phyloP scores from a whole-genome alignment of 1,140 invertebrate genomes.

The Drosophila nigromelanica region DNA sequence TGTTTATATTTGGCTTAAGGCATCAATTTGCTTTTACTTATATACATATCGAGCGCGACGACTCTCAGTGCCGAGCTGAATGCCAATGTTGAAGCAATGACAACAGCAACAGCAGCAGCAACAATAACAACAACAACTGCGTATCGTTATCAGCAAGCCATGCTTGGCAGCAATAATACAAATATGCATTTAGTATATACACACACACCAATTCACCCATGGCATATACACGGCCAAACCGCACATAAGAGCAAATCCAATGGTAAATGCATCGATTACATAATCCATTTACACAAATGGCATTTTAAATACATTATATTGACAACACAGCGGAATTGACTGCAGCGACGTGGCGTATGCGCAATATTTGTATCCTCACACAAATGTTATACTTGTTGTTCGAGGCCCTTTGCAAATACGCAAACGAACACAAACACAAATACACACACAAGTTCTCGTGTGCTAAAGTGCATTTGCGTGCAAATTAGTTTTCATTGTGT shows the following conservation, averaged over 20 bases:
- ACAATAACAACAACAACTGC: conserved; percentile 24
- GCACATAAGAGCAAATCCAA: conserved; percentile 47
- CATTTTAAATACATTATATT: conserved; percentile 82
- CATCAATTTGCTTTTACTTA: conserved; percentile 76
- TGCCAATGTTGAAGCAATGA: conserved; percentile 41
- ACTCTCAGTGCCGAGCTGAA: conserved; percentile 27
- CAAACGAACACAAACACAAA: conserved; percentile 12
- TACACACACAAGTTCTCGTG: conserved; percentile 3
- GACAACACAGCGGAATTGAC: conserved; percentile 58
- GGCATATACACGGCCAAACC: conserved; percentile 1
- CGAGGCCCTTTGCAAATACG: conserved; percentile 39
- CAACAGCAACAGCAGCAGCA: conserved; percentile 1
- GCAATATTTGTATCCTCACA: conserved; percentile 50
- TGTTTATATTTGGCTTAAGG: conserved; percentile 81
- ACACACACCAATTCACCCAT: conserved; percentile 9
- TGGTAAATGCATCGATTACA: conserved; percentile 76
- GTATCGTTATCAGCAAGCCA: conserved; percentile 68
- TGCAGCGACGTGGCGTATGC: conserved; percentile 60
- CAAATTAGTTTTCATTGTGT: conserved; percentile 45
- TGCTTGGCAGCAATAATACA: conserved; percentile 74
- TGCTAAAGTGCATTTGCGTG: conserved; percentile 31
- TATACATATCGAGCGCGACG: conserved; percentile 55
- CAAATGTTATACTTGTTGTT: neutral
- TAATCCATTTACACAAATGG: conserved; percentile 82
- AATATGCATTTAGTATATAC: conserved; percentile 57